Evolutionary conservation across 2,797 vertebrate species (phyloP), one percentile per base, ranked within the genome.

Genomic region (Enteromius trimaculatus): DNA sequence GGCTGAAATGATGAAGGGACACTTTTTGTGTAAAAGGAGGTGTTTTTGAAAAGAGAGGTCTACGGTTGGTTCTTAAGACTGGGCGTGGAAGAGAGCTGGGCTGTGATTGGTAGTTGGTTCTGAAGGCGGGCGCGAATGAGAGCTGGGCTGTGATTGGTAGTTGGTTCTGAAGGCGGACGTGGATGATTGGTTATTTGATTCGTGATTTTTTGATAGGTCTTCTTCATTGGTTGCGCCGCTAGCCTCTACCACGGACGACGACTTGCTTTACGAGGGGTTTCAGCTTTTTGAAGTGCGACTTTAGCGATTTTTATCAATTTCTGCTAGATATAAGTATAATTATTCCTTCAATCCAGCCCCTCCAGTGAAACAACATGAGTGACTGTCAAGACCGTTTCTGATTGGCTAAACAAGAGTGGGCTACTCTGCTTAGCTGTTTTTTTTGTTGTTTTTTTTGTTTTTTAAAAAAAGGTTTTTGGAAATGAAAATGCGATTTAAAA

Each of bases 1-100:
- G 37, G 9, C 60, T 31, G 19, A 62, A 62, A 29, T 23, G 39
- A 13, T 17, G 26, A 72, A 23, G 11, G 19, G 10, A 31, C 21
- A 14, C 5, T 81, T 71, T 64, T 74, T 51, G 58, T 14, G 42
- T 51, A 51, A 81, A 74, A 81, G 69, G 69, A 58, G 80, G 69
- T 4, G 55, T 72, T 72, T 39, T 72, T 16, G 19, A 49, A 13
- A 2, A 17, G 39, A 64, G n/a, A 64, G 70, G 37, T 13, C 29
- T 51, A 44, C 42, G 14, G 58, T 74, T 81, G 80, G 58, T 29
- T 65, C 58, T 21, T 14, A 31, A 81, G 29, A 81, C 29, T 34
- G 55, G 80, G 69, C 55, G 80, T 64, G 80, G 70, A 39, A 19
- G 3, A 65, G 42, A 64, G n/a, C 8, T 39, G 42, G 58, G 21